These are phyloP conservation scores for Lasioglossum pauxillum DNA, from an alignment of 2,888 invertebrate species.

Conservation along the genomic window DNA sequence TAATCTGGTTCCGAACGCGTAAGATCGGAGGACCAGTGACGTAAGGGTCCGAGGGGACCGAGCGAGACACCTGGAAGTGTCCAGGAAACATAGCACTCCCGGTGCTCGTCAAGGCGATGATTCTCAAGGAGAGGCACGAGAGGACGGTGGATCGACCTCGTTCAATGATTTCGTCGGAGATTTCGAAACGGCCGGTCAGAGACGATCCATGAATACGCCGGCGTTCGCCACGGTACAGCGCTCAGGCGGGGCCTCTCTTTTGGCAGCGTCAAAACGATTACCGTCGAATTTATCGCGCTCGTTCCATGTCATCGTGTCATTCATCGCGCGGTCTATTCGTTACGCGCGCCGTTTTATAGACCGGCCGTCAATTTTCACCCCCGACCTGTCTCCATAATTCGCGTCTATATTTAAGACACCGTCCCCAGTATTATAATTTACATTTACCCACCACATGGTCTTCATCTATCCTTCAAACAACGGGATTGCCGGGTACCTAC, in stretches of 20 bases:
- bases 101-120: neutral
- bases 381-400: conserved; percentile 54
- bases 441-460: neutral
- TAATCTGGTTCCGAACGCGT: neutral
- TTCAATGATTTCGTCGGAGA: conserved; percentile 37
- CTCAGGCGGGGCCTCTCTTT: conserved; percentile 45
- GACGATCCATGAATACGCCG: conserved; percentile 57
- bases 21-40: neutral
- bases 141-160: conserved; percentile 39
- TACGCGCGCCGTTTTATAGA: conserved; percentile 49
- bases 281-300: conserved; percentile 61
- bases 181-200: conserved; percentile 43
- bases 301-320: conserved; percentile 66
- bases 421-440: conserved; percentile 32
- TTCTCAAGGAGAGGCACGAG: neutral
- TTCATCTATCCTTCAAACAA: conserved; percentile 7
- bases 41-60: neutral
- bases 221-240: conserved; percentile 28
- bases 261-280: conserved; percentile 66
- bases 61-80: neutral
- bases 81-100: neutral
- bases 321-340: conserved; percentile 58
- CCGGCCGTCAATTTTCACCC: conserved; percentile 57
- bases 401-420: conserved; percentile 55
- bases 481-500: neutral